Evolutionary conservation across 2,113 vertebrate species (phyloP).

Genomic region (Lipophrys pholis): DNA sequence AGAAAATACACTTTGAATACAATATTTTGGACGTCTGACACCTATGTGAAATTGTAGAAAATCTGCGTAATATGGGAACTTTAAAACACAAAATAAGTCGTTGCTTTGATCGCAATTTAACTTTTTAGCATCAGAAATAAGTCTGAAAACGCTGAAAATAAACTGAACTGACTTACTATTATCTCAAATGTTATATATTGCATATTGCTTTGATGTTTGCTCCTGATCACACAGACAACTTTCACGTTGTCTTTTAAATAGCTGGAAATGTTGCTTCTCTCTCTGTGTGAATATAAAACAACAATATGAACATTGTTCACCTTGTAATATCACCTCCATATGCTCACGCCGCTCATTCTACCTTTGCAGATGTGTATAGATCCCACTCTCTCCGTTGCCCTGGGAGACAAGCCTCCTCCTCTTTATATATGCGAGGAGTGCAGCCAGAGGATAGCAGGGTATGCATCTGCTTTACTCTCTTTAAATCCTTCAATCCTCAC

Average conservation of each 20-base stretch:
- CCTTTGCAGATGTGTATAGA: constrained; percentile 98
- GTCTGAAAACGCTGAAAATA: no score
- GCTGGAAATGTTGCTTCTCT: background rate
- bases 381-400: constrained; percentile 94
- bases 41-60: no score
- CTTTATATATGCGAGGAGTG: constrained; percentile 98
- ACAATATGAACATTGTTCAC: background rate
- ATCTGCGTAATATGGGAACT: no score
- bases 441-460: constrained; percentile 98
- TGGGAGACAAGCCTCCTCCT: constrained; percentile 99
- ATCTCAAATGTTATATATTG: no score
- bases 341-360: constrained; percentile 28
- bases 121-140: no score
- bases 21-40: no score
- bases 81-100: no score
- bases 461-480: constrained; percentile 47
- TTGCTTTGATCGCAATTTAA: no score
- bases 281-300: constrained; percentile 11
- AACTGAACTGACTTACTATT: no score
- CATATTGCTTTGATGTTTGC: background rate
- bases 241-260: background rate
- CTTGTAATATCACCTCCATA: background rate
- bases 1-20: no score
- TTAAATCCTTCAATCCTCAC: constrained; percentile 1
- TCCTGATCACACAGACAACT: background rate